Evolutionary conservation across 2,888 invertebrate species (phyloP).

Genomic region (Coelopa pilipes): DNA sequence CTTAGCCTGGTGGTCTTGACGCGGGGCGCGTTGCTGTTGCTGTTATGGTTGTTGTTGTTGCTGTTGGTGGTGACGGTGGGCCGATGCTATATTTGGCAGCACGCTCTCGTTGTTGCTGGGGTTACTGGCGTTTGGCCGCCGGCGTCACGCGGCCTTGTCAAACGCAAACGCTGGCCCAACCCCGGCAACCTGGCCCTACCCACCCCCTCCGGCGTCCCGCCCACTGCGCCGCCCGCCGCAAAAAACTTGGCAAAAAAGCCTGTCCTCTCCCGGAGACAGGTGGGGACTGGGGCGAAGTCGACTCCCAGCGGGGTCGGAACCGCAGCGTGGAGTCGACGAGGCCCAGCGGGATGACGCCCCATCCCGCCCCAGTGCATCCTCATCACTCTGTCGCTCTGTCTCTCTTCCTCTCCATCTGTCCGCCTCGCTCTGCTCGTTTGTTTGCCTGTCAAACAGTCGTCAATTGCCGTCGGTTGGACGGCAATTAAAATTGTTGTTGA

Average conservation of each 20-base stretch:
- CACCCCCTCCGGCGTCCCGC: too few relatives aligned
- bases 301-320: neutral
- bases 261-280: neutral
- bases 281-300: neutral
- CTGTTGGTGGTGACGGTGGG: too few relatives aligned
- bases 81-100: too few relatives aligned
- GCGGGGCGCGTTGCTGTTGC: too few relatives aligned
- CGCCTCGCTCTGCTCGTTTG: neutral
- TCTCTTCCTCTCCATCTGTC: neutral
- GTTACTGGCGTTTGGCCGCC: neutral
- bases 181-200: neutral
- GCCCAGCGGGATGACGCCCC: neutral
- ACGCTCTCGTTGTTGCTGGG: conserved; percentile 1
- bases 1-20: too few relatives aligned
- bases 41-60: too few relatives aligned
- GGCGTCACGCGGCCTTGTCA: neutral
- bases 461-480: conserved; percentile 18
- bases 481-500: conserved; percentile 22
- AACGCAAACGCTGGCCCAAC: neutral
- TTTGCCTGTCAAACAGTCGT: neutral
- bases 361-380: too few relatives aligned
- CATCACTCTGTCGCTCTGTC: too few relatives aligned
- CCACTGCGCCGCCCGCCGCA: too few relatives aligned
- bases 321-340: neutral
- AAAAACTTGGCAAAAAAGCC: too few relatives aligned